These are phyloP conservation scores for Crossaster papposus DNA, from an alignment of 53 echinoderm and acorn worm species.

Conservation along the genomic window DNA sequence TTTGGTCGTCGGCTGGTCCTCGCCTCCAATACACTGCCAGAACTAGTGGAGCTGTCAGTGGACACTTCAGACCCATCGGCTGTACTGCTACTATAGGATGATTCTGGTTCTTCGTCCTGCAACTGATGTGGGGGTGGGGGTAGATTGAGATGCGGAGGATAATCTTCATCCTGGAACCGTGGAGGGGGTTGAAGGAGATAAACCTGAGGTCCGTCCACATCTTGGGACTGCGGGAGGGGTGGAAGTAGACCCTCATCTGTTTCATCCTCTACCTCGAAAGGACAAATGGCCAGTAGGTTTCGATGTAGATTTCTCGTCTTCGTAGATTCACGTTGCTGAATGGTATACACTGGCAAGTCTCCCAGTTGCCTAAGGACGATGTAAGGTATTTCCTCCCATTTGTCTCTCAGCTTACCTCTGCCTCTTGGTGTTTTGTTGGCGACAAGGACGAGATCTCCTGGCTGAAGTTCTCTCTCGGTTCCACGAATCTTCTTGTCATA, in stretches of 20 bases:
- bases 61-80: too few relatives aligned
- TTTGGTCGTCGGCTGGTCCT: too few relatives aligned
- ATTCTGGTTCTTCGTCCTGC: too few relatives aligned
- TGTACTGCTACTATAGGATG: too few relatives aligned
- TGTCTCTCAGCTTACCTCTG: slow-evolving; percentile 17
- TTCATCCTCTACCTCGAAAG: not conserved
- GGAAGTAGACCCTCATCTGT: not conserved
- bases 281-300: not conserved
- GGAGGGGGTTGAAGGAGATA: too few relatives aligned
- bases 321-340: not conserved
- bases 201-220: too few relatives aligned
- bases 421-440: not conserved
- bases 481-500: not conserved
- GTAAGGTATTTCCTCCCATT: slow-evolving; percentile 28
- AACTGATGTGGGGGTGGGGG: too few relatives aligned
- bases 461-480: not conserved
- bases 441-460: slow-evolving; percentile 41
- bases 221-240: not conserved
- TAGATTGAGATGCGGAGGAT: too few relatives aligned
- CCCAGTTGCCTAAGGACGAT: not conserved
- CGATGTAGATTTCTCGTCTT: not conserved
- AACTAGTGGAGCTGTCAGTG: too few relatives aligned
- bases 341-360: not conserved
- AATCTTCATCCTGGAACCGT: too few relatives aligned
- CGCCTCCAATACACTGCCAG: too few relatives aligned